Base-by-base conservation (phyloP, 1,140 invertebrate genomes). In the Araneus ventricosus region DNA sequence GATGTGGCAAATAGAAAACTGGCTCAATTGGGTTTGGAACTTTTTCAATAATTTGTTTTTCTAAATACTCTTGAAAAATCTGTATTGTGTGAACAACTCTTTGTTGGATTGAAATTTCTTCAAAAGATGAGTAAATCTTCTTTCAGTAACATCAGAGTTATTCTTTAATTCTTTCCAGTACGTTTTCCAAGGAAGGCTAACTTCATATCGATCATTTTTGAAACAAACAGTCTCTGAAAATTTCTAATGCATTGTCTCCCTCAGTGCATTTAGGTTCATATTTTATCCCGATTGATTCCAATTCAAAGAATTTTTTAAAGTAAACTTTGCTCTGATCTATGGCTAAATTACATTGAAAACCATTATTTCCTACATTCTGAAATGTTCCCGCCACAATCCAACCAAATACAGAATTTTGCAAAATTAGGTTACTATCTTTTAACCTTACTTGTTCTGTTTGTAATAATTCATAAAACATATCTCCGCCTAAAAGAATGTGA, bases 391-490 rank as follows among this genome's bases (percentile, higher is more conserved):
- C 17, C 39, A 45, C 80, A 45, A 82, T 41, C 17, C 41, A 82
- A 45, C 39, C 80, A 20, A 82, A 45, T 24, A 82, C 39, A 45
- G 80, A 41, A 45, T 82, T 82, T 45, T 82, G 39, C 34, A 82
- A 82, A 82, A 41, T 39, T 37, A 82, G 14, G 3, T 37, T 20
- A 41, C 17, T 82, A 3, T 82, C 34, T 41, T 39, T 7, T 4
- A n/a, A 37, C 22, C 17, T 39, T 41, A 82, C 7, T 45, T 82
- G 30, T 14, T 22, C 3, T 10, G 41, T 41, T 84, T 37, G 34
- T 45, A 84, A 41, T n/a, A 84, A n/a, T 84, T 84, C 80, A n/a
- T 41, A n/a, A n/a, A 84, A 84, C 4, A 52, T 24, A 24, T 41
- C 41, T 39, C 80, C 41, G 6, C 80, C 41, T 41, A 84, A 45